phyloP scores from a whole-genome alignment of 2,113 vertebrate species.

The Columba livia region DNA sequence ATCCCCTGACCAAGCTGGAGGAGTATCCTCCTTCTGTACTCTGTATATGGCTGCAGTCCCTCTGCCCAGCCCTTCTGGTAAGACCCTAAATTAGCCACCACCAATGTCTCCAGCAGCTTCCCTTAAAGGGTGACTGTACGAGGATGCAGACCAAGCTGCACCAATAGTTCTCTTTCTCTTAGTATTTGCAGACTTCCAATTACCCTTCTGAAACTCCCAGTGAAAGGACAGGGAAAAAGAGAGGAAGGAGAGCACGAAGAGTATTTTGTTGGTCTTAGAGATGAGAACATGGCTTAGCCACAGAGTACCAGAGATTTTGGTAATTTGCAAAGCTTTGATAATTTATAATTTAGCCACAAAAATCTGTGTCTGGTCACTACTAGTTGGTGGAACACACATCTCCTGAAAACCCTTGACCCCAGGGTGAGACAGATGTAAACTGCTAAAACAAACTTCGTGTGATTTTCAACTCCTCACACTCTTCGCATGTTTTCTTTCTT shows the following conservation, averaged over 20 bases:
- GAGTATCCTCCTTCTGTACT: background rate
- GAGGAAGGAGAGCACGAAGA: background rate
- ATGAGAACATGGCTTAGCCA: background rate
- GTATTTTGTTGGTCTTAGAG: background rate
- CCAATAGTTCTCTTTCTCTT: background rate
- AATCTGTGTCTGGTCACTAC: background rate
- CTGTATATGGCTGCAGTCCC: background rate
- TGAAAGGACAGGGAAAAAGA: background rate
- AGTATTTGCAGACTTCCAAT: background rate
- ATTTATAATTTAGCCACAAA: background rate
- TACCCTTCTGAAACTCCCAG: background rate
- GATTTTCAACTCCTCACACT: background rate
- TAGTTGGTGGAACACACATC: accelerated
- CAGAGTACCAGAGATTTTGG: background rate
- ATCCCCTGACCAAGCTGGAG: background rate
- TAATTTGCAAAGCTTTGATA: background rate
- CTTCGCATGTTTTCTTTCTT: background rate
- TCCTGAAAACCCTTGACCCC: background rate
- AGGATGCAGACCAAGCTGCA: background rate
- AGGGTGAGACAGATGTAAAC: accelerated
- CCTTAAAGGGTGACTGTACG: background rate
- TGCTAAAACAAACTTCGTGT: background rate
- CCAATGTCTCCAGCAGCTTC: background rate
- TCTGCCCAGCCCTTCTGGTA: background rate
- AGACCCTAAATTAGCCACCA: background rate